Evolutionary conservation across 2,888 invertebrate species (phyloP).

Genomic region (Pantelozetes paolii): DNA sequence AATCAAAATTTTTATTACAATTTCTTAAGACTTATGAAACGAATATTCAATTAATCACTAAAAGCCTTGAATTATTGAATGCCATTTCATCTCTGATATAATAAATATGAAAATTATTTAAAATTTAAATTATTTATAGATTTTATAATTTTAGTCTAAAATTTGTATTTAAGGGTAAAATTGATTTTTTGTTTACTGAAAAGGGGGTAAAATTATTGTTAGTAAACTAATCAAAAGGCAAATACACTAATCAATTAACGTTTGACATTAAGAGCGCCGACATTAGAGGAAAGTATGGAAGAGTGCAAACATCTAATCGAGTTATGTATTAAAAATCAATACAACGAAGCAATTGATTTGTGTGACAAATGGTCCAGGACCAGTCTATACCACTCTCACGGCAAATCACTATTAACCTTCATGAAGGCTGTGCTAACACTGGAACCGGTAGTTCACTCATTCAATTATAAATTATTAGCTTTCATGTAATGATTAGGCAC

Average conservation of each 20-base stretch:
- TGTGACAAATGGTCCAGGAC: conserved; percentile 12
- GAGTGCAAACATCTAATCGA: conserved; percentile 33
- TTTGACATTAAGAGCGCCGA: neutral
- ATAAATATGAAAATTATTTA: no score
- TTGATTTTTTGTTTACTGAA: neutral
- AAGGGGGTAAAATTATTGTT: neutral
- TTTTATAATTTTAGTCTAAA: no score
- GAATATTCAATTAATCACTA: no score
- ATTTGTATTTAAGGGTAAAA: neutral
- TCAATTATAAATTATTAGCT: no score
- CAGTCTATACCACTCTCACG: conserved; percentile 39
- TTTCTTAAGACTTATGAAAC: no score
- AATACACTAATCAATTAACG: neutral
- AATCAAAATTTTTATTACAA: no score
- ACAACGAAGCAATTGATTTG: conserved; percentile 14
- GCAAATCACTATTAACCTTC: conserved; percentile 35
- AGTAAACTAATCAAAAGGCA: neutral
- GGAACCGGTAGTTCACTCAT: conserved; percentile 39
- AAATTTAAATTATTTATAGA: no score
- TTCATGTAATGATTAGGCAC: no score
- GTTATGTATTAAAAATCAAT: conserved; percentile 35
- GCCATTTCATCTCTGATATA: no score
- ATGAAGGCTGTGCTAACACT: conserved; percentile 33
- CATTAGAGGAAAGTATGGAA: conserved; percentile 38
- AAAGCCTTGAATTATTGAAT: no score